Evolutionary conservation across 2,888 invertebrate species (phyloP).

Genomic region (Watsonalla binaria): DNA sequence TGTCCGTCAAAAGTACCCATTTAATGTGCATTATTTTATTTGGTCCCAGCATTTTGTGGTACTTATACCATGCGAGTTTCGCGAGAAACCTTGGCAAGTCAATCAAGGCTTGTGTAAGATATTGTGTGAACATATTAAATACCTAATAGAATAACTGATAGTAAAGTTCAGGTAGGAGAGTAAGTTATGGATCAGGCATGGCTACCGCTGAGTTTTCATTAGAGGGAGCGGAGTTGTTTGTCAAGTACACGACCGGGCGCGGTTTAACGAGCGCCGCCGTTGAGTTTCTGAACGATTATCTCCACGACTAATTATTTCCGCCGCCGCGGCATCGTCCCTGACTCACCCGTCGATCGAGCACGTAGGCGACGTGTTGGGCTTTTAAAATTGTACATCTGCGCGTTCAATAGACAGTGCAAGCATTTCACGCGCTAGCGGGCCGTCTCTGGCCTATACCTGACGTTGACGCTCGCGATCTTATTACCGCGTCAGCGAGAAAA

Average conservation of each 20-base stretch:
- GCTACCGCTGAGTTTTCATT: conserved; percentile 24
- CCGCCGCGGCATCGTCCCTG: conserved; percentile 27
- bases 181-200: neutral
- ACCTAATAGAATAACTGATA: too few relatives aligned
- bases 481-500: conserved; percentile 49
- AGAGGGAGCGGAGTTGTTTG: conserved; percentile 24
- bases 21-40: too few relatives aligned
- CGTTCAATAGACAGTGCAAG: conserved; percentile 44
- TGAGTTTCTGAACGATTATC: conserved; percentile 46
- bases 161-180: neutral
- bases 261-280: conserved; percentile 17
- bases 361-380: conserved; percentile 10
- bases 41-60: too few relatives aligned
- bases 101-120: too few relatives aligned
- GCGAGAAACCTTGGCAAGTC: too few relatives aligned
- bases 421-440: conserved; percentile 32
- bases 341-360: conserved; percentile 14
- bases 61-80: too few relatives aligned
- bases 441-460: conserved; percentile 72
- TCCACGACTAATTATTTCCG: conserved; percentile 59
- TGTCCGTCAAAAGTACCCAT: too few relatives aligned
- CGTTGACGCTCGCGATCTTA: conserved; percentile 70
- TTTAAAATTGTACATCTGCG: conserved; percentile 43
- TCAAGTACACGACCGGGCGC: conserved; percentile 4
- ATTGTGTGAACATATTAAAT: too few relatives aligned